Evolutionary conservation across 2,888 invertebrate genomes (phyloP), one percentile per base, ranked within the genome.

Genomic region (Dasypolia templi): DNA sequence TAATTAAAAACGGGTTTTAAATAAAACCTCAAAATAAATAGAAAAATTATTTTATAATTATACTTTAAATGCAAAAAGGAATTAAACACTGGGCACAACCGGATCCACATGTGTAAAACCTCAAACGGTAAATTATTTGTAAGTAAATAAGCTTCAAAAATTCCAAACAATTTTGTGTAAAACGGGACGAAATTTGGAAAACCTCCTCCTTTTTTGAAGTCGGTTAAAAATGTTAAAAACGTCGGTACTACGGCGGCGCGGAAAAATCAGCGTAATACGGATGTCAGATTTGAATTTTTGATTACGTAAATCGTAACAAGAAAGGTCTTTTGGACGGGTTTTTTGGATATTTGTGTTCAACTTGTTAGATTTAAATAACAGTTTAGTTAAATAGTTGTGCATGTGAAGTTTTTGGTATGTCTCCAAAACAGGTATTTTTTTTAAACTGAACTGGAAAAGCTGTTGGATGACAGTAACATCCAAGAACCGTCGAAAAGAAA

Each of bases 201-300:
- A 9, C 39, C 39, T 9, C 39, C 39, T 39, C 39, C 39, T 39
- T 39, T 39, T 39, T 39, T 39, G 0, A 9, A 39, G 9, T 3
- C 39, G 39, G 39, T 9, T 9, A 39, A 39, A 89, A 83, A 29
- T 46, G 19, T 5, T 64, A 68, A 79, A 66, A 88, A 84, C 83
- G 83, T 59, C 56, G 22, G 85, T 83, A 61, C 72, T 70, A 79
- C 77, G 86, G 80, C 65, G 77, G 77, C 80, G 73, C 72, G 78
- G 83, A 83, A 88, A 90, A 92, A 91, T 90, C 91, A 86, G 87
- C 85, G 89, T 90, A 90, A 92, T 92, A 92, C 87, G 75, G 83
- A 88, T 86, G 86, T 81, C 82, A 88, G 85, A 93, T 94, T 93
- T 93, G 89, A 93, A 94, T 94, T 92, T 93, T 93, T 93, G 93